phyloP scores from a whole-genome alignment of 2,113 vertebrate genomes.

The Oceanodroma tethys region DNA sequence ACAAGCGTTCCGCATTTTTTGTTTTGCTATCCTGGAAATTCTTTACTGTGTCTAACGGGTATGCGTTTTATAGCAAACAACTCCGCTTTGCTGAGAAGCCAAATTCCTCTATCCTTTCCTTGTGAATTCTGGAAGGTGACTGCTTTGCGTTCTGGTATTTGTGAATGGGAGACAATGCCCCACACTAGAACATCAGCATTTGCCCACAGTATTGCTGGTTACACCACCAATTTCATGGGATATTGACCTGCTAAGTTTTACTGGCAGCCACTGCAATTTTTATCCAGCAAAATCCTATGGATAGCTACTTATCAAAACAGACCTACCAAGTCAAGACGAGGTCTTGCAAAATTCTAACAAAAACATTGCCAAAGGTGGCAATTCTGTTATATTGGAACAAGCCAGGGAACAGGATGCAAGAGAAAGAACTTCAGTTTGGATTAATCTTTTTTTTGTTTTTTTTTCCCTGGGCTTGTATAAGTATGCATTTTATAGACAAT shows the following conservation, averaged over 20 bases:
- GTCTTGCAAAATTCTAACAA: background rate
- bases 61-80: background rate
- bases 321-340: background rate
- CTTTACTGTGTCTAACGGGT: background rate
- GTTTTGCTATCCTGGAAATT: background rate
- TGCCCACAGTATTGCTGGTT: background rate
- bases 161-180: background rate
- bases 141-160: background rate
- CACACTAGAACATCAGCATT: background rate
- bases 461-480: background rate
- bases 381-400: background rate
- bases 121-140: background rate
- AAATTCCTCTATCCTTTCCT: background rate
- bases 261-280: background rate
- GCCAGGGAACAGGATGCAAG: background rate
- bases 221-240: background rate
- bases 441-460: background rate
- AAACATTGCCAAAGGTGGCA: background rate
- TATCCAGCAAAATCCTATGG: background rate
- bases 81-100: background rate
- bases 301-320: background rate
- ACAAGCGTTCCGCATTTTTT: background rate
- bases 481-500: background rate
- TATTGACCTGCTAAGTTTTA: background rate
- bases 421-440: background rate